Percentiles rank a stretch among this genome's conserved stretches.
Evolutionary conservation across 2,113 vertebrate genomes (phyloP).

Genomic region (Axis porcinus): DNA sequence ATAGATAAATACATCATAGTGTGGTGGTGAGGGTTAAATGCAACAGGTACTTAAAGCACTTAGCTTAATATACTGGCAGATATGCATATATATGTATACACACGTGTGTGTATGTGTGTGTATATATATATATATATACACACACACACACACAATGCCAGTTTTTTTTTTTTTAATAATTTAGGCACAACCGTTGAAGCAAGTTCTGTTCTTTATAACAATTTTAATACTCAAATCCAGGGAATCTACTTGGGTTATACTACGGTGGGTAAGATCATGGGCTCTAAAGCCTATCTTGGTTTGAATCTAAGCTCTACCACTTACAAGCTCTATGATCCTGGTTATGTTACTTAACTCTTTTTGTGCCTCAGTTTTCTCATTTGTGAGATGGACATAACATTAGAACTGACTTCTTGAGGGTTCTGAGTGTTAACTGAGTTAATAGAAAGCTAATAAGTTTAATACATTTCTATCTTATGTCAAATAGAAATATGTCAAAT

Average conservation of each 20-base stretch:
- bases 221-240: neutral
- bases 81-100: neutral
- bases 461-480: too few species aligned
- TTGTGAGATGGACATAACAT: neutral
- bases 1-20: neutral
- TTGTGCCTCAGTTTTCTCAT: neutral
- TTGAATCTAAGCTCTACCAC: neutral
- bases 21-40: neutral
- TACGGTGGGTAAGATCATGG: neutral
- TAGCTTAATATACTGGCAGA: neutral
- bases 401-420: neutral
- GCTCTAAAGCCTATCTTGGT: neutral
- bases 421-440: slow-evolving; percentile 25
- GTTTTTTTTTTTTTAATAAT: neutral
- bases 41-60: neutral
- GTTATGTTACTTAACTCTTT: neutral
- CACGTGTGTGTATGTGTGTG: neutral
- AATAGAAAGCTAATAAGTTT: neutral
- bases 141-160: neutral
- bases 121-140: neutral
- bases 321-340: neutral
- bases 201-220: slow-evolving; percentile 19
- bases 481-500: too few species aligned
- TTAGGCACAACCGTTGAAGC: neutral
- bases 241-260: neutral